phyloP scores from a whole-genome alignment of 2,797 vertebrate species.

The Falco berigora region DNA sequence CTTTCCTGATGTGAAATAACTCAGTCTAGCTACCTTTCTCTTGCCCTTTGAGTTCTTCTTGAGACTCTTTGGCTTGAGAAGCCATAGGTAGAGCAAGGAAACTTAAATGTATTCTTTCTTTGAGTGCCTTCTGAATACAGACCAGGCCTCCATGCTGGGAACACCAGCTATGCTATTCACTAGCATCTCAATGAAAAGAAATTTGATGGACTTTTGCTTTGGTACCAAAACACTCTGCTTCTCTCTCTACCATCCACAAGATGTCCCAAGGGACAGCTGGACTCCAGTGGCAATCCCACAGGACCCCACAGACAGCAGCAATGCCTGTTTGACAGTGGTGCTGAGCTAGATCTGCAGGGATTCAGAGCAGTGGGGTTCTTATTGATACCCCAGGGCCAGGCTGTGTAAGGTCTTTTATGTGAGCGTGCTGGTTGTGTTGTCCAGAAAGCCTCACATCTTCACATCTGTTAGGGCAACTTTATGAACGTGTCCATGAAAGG shows the following conservation, averaged over 20 bases:
- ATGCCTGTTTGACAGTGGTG: background rate
- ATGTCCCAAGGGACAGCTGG: background rate
- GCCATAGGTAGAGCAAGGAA: background rate
- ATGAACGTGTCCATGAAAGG: background rate
- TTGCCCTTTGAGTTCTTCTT: background rate
- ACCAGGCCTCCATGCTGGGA: background rate
- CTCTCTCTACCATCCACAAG: background rate
- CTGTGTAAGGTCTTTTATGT: accelerated
- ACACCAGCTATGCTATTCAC: background rate
- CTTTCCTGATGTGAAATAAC: background rate
- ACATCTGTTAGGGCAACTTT: background rate
- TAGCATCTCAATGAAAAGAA: background rate
- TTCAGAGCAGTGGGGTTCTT: background rate
- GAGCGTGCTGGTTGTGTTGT: background rate
- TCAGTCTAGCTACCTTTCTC: background rate
- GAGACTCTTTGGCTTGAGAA: background rate
- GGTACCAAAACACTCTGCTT: background rate
- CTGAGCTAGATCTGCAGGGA: background rate
- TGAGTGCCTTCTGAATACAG: background rate
- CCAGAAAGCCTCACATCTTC: background rate
- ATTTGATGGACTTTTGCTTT: background rate
- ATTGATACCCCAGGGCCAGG: background rate
- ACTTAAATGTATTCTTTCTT: background rate
- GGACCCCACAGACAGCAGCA: background rate
- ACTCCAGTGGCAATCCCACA: background rate